phyloP scores from a whole-genome alignment of 2,888 invertebrate species.

The Melinaea marsaeus region DNA sequence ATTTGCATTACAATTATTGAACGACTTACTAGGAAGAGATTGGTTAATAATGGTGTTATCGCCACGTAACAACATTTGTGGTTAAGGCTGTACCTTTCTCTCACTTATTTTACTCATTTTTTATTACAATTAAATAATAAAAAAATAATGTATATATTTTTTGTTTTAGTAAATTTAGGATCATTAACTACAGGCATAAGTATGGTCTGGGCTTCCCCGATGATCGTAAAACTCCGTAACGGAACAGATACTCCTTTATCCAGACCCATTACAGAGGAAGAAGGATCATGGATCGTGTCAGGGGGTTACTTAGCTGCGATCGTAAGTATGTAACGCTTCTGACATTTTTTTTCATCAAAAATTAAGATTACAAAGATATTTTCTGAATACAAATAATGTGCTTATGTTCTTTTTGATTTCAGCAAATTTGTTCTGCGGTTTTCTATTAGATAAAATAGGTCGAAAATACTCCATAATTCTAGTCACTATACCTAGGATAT shows the following conservation, averaged over 20 bases:
- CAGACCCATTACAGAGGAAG: conserved; percentile 45
- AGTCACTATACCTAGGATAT: conserved; percentile 45
- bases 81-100: too few species aligned
- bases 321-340: conserved; percentile 28
- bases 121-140: too few species aligned
- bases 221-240: conserved; percentile 1
- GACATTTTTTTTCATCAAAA: too few species aligned
- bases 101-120: too few species aligned
- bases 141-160: too few species aligned
- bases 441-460: conserved; percentile 44
- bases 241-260: conserved; percentile 40
- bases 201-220: not conserved
- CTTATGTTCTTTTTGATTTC: conserved; percentile 2
- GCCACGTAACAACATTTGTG: too few species aligned
- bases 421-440: conserved; percentile 40
- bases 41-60: too few species aligned
- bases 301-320: conserved; percentile 43
- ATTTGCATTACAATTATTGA: too few species aligned
- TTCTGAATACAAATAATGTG: too few species aligned
- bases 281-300: conserved; percentile 61
- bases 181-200: not conserved
- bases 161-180: conserved; percentile 1
- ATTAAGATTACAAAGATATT: too few species aligned
- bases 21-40: too few species aligned
- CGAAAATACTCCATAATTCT: conserved; percentile 46